phyloP scores from a whole-genome alignment of 2,113 vertebrate genomes.

The Zootoca vivipara region DNA sequence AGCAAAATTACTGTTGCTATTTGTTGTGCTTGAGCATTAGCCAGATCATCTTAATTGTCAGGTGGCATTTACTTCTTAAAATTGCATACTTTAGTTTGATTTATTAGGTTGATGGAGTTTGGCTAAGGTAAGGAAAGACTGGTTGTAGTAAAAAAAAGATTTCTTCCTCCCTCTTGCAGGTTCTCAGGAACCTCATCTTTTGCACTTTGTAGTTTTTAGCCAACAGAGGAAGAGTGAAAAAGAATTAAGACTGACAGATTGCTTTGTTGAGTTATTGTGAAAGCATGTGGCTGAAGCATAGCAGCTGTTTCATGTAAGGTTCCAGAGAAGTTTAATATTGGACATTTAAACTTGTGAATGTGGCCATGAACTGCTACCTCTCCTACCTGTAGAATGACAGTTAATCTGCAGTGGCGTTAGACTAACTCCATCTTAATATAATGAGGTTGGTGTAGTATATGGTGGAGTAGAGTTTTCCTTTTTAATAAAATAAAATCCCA shows the following conservation, averaged over 20 bases:
- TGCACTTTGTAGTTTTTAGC: conserved; percentile 2
- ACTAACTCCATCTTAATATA: background rate
- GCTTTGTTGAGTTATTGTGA: background rate
- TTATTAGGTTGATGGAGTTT: background rate
- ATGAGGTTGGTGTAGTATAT: background rate
- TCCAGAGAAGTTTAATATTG: background rate
- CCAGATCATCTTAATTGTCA: background rate
- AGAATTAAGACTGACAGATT: background rate
- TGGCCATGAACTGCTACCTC: conserved; percentile 10
- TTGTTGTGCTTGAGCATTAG: conserved; percentile 3
- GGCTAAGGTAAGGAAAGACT: background rate
- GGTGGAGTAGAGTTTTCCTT: background rate
- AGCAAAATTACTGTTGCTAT: background rate
- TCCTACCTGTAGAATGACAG: background rate
- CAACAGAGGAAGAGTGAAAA: background rate
- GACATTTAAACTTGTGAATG: background rate
- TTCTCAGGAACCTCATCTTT: background rate
- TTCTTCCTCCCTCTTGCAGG: background rate
- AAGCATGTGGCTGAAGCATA: background rate
- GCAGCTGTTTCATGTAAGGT: background rate
- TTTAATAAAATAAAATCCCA: background rate
- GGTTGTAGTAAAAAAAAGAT: background rate
- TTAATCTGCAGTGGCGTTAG: conserved; percentile 1
- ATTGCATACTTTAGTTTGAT: background rate
- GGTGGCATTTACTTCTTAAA: background rate